Evolutionary conservation across 2,113 vertebrate genomes (phyloP), one percentile per base, ranked within the genome.

Genomic region (Labeo catla): DNA sequence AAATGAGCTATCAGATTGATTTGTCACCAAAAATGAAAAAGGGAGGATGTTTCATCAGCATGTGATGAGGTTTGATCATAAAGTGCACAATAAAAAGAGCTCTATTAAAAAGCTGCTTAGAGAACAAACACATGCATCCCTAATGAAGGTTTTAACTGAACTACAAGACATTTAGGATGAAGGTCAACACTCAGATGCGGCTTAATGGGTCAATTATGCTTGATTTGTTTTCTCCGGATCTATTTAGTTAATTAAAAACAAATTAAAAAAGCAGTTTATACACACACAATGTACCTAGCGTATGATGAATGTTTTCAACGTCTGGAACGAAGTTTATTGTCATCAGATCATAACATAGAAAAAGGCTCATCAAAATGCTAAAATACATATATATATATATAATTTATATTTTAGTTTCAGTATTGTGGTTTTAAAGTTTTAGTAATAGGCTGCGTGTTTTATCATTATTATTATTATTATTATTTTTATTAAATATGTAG

Each of bases 1-100:
- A 85, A 36, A 86, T 36, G 8, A 47, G 28, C 63, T 10, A 45
- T 79, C 73, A 52, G 4, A 39, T 49, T 23, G 15, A 86, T 86
- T 16, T 15, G 7, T 68, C 36, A 6, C 9, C 16, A 36, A 5
- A 11, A 49, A 45, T 23, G 4, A 49, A 73, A 86, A 86, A 16
- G 8, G 47, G 49, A 43, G 23, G 21, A 16, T 6, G 7, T 81
- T 81, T 81, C n/a, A 10, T 39, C 21, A 45, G 54, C 34, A 63
- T n/a, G 73, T 36, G 43, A 65, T 49, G 59, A 81, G 78, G 36
- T 63, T 23, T 63, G 77, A 63, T 47, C n/a, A 81, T 16, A 63
- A 15, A 81, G 59, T n/a, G 43, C 79, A 49, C n/a, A 65, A 45
- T 63, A 59, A 52, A 83, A 84, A 13, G 15, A 52, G 8, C 43